phyloP scores from a whole-genome alignment of 2,888 invertebrate species.

The Hypolimnas misippus region DNA sequence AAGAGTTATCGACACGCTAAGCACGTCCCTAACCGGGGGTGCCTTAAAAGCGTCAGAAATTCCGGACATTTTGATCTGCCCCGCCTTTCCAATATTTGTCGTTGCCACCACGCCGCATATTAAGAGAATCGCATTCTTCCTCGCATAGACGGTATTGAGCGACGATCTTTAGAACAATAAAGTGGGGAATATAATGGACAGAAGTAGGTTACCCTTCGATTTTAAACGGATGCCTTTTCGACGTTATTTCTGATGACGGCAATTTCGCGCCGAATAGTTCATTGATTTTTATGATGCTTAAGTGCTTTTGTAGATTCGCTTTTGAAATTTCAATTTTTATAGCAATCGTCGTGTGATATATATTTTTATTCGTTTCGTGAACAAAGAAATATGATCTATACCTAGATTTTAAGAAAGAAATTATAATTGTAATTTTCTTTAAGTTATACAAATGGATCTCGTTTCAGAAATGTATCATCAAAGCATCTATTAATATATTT shows the following conservation, averaged over 20 bases:
- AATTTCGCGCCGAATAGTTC: slow-evolving; percentile 40
- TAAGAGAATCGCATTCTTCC: slow-evolving; percentile 57
- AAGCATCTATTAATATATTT: not conserved
- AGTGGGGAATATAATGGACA: slow-evolving; percentile 47
- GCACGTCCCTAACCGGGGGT: slow-evolving; percentile 53
- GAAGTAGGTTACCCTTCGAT: slow-evolving; percentile 46
- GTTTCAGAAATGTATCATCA: too few relatives aligned
- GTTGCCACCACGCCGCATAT: slow-evolving; percentile 54
- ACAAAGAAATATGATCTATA: not conserved
- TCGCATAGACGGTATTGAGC: slow-evolving; percentile 47
- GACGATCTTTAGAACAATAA: slow-evolving; percentile 41
- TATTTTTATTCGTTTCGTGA: not conserved
- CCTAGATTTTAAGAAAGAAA: too few relatives aligned
- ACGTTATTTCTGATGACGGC: slow-evolving; percentile 40
- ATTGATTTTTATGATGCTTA: slow-evolving; percentile 38
- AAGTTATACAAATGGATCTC: too few relatives aligned
- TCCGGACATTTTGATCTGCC: slow-evolving; percentile 59
- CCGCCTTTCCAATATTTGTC: slow-evolving; percentile 61
- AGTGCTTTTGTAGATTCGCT: slow-evolving; percentile 35
- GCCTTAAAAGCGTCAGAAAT: slow-evolving; percentile 58
- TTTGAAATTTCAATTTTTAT: slow-evolving; percentile 17
- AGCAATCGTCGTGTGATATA: not conserved
- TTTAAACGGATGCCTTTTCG: slow-evolving; percentile 35
- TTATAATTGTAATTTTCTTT: too few relatives aligned
- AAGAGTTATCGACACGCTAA: slow-evolving; percentile 51